Conservation (phyloP, 2,797 vertebrate genomes). For the Choloepus didactylus region DNA sequence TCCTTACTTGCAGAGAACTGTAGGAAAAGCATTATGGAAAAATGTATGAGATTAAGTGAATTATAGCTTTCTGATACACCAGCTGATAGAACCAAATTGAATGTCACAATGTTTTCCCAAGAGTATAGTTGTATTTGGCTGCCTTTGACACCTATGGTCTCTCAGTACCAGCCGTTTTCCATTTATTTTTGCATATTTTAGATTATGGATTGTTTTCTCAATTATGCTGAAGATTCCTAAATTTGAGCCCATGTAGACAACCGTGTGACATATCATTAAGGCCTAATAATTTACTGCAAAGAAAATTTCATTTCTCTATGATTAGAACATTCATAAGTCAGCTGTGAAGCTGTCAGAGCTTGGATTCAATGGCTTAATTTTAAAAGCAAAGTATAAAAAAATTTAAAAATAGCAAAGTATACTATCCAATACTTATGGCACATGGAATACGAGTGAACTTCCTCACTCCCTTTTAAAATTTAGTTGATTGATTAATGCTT, state of each 20-base stretch:
- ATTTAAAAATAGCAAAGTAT: background rate
- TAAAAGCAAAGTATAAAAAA: background rate
- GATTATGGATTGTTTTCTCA: conserved; percentile 31
- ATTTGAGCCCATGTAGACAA: conserved; percentile 8
- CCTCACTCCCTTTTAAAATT: background rate
- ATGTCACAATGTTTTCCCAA: background rate
- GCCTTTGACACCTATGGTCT: background rate
- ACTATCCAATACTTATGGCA: background rate
- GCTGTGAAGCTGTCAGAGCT: background rate
- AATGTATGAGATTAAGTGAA: background rate
- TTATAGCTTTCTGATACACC: background rate
- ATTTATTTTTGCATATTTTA: background rate
- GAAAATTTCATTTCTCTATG: conserved; percentile 26
- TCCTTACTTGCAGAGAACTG: background rate
- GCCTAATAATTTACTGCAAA: conserved; percentile 21
- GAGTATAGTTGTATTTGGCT: background rate
- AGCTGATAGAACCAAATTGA: background rate
- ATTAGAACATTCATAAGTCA: conserved; percentile 35
- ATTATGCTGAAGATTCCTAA: conserved; percentile 44
- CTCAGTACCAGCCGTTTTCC: background rate
- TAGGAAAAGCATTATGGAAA: background rate
- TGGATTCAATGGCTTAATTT: conserved; percentile 33
- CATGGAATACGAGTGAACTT: background rate
- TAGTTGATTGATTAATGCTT: conserved; percentile 27
- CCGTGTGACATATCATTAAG: background rate